Evolutionary conservation across 1,140 invertebrate species (phyloP), one percentile per base, ranked within the genome.

Genomic region (Helicoverpa zea): DNA sequence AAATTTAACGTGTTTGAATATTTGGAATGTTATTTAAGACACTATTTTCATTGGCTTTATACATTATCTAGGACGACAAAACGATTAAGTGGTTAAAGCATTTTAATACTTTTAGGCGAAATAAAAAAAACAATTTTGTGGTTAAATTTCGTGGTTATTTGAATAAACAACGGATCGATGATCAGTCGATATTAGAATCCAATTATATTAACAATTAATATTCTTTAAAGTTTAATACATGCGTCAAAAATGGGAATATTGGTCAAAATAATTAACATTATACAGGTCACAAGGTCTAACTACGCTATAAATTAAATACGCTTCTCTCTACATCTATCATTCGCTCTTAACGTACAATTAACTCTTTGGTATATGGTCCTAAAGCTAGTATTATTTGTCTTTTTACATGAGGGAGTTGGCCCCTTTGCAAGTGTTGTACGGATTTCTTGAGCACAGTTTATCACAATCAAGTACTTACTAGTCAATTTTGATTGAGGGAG

Each of bases 301-400:
- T 92, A 93, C 80, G 59, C 88, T 93, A 94, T 80, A 92, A 94
- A 93, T 94, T 90, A 94, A 94, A 94, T 93, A 93, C 83, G 84
- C 85, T 83, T 83, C 88, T 86, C 70, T 84, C 88, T 92, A 92
- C 85, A 78, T 83, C 89, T 91, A 93, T 88, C 85, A 84, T 86
- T 88, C 86, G 87, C 82, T 91, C 90, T 89, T 90, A 93, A 92
- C 92, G 88, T 94, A 94, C 92, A 94, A 86, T 92, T 91, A 92
- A 92, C 89, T 94, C 93, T 94, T 94, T 94, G 93, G 93, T 94
- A 94, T 92, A 92, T 89, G 91, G 90, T 91, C 93, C 93, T 94
- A 92, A 92, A 92, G 90, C 92, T 94, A 94, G 84, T 81, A 84
- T 88, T 89, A 87, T 90, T 89, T 90, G 87, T 91, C 83, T 89